Percentiles rank a stretch among this genome's conserved stretches.
phyloP scores from a whole-genome alignment of 2,797 vertebrate genomes.

The Propithecus perrieri region DNA sequence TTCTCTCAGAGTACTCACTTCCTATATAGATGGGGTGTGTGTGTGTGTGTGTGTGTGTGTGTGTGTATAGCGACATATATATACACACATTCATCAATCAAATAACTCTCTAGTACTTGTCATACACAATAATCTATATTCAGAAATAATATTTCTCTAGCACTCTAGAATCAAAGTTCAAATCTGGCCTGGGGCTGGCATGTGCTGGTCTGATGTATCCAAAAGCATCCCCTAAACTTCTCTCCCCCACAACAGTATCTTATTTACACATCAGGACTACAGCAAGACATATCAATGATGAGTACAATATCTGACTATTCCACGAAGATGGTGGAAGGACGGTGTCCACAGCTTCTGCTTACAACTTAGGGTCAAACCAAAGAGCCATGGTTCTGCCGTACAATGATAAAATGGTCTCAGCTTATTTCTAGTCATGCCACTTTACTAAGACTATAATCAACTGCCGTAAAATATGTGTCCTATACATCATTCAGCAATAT shows the following conservation, averaged over 20 bases:
- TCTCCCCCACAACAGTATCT: not conserved
- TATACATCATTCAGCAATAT: not conserved
- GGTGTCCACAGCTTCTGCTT: not conserved
- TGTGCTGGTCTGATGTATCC: not conserved
- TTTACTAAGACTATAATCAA: not conserved
- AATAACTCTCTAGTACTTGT: not conserved
- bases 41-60: not conserved
- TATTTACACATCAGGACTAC: not conserved
- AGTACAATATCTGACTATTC: not conserved
- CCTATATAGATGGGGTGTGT: not conserved
- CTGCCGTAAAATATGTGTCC: not conserved
- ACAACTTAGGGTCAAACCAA: not conserved
- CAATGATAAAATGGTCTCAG: not conserved
- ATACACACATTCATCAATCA: not conserved
- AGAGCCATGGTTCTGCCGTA: not conserved
- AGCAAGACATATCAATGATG: not conserved
- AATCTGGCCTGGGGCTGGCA: not conserved
- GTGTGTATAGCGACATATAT: not conserved
- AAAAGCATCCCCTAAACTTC: not conserved
- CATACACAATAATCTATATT: not conserved
- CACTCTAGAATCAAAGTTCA: not conserved
- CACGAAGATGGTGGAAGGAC: not conserved
- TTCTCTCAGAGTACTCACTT: not conserved
- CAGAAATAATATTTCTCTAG: not conserved
- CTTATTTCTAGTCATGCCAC: not conserved